A percentile compares a stretch with the other conserved stretches of the same genome.
phyloP scores from a whole-genome alignment of 2,797 vertebrate genomes.

The Alcedo atthis region DNA sequence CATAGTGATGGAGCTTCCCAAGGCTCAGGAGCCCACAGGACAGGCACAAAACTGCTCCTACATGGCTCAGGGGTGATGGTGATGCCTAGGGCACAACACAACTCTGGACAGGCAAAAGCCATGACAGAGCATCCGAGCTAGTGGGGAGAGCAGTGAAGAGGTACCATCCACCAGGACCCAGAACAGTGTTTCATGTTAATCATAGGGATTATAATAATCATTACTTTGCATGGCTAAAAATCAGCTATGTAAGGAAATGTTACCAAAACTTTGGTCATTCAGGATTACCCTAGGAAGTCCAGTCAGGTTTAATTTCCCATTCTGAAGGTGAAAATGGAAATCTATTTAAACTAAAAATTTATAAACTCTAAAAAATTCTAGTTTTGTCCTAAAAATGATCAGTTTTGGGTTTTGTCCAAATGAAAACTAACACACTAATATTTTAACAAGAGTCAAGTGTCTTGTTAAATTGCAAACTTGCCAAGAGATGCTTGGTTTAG shows the following conservation, averaged over 20 bases:
- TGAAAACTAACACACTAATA: not conserved
- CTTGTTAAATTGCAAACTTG: not conserved
- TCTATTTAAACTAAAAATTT: not conserved
- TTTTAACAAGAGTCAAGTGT: not conserved
- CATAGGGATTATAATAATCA: not conserved
- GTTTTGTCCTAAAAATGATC: not conserved
- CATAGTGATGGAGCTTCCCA: not conserved
- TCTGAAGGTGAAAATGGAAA: not conserved
- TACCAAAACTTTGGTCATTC: not conserved
- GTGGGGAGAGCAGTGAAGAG: not conserved
- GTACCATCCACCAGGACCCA: not conserved
- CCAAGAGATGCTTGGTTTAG: not conserved
- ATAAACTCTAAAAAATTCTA: not conserved
- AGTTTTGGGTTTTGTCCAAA: not conserved
- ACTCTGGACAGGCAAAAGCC: not conserved
- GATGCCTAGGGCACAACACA: not conserved
- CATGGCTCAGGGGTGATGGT: not conserved
- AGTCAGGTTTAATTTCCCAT: not conserved
- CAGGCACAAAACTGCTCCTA: not conserved
- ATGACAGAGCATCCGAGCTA: not conserved
- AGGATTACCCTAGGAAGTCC: not conserved
- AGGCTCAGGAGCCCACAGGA: fast-evolving
- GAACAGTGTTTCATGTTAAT: not conserved
- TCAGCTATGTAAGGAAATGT: not conserved
- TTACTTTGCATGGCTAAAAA: not conserved